Evolutionary conservation across 2,888 invertebrate species (phyloP).

Genomic region (Drosophila hamatofila): DNA sequence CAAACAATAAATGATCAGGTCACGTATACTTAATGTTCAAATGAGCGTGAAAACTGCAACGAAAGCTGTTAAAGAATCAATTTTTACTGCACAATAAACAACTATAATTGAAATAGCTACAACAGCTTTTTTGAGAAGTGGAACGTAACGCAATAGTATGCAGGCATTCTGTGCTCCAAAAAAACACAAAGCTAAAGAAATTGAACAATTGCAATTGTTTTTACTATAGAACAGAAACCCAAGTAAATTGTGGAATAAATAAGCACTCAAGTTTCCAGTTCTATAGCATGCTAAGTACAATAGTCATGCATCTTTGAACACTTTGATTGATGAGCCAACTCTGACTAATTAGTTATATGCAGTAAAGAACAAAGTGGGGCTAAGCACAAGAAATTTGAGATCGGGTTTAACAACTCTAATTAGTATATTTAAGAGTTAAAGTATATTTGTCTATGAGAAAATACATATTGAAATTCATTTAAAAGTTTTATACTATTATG

Average conservation of each 20-base stretch:
- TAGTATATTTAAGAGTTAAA: not conserved
- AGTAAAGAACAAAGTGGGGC: not conserved
- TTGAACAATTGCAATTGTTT: not conserved
- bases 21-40: not conserved
- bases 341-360: not conserved
- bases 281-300: not conserved
- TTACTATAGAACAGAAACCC: not conserved
- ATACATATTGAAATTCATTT: not conserved
- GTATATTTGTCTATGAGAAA: not conserved
- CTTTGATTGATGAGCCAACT: constrained; percentile 9
- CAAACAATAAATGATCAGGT: not conserved
- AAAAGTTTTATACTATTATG: not conserved
- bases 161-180: not conserved
- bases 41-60: not conserved
- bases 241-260: not conserved
- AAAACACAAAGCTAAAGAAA: constrained; percentile 7
- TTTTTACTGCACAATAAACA: not conserved
- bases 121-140: constrained; percentile 17
- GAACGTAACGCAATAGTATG: constrained; percentile 18
- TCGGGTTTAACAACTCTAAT: not conserved
- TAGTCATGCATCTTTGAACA: not conserved
- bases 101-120: constrained; percentile 1
- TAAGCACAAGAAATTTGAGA: not conserved
- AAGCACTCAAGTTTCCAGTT: not conserved
- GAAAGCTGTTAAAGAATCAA: not conserved